Conservation (phyloP, 2,888 invertebrate species). For the Embidobia sp. region DNA sequence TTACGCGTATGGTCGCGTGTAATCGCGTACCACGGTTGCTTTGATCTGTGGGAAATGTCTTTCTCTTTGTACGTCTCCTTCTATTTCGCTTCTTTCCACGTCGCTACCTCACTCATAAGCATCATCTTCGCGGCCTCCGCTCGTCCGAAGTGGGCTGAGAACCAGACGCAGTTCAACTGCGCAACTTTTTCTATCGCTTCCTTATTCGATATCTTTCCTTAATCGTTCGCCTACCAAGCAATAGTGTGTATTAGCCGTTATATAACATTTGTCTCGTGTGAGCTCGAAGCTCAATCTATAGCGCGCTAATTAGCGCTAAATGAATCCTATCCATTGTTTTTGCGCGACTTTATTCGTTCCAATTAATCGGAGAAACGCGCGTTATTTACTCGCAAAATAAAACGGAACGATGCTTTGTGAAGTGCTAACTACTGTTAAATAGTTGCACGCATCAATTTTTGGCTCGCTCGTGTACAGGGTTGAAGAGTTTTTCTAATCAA, state of each 20-base stretch:
- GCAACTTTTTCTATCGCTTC: constrained; percentile 72
- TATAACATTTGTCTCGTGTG: constrained; percentile 64
- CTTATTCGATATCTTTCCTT: constrained; percentile 72
- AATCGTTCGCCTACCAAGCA: constrained; percentile 62
- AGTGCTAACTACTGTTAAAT: background rate
- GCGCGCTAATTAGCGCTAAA: constrained; percentile 45
- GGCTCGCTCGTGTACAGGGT: too few species aligned
- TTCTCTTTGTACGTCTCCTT: constrained; percentile 67
- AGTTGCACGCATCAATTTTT: too few species aligned
- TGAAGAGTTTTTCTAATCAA: too few species aligned
- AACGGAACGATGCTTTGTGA: constrained; percentile 12
- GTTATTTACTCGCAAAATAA: constrained; percentile 22
- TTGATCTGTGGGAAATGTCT: constrained; percentile 79
- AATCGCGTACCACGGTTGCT: constrained; percentile 68
- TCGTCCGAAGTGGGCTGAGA: constrained; percentile 74
- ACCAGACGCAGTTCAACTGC: constrained; percentile 71
- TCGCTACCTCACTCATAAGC: constrained; percentile 60
- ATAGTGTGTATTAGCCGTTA: constrained; percentile 59
- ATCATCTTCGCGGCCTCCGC: constrained; percentile 61
- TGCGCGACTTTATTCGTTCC: constrained; percentile 18
- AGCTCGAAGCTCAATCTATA: constrained; percentile 62
- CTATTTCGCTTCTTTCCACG: constrained; percentile 47
- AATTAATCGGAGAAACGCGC: constrained; percentile 38
- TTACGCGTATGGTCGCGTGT: constrained; percentile 71
- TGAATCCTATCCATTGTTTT: constrained; percentile 44